Base-by-base conservation (phyloP, 2,113 vertebrate genomes). In the Engystomops pustulosus region DNA sequence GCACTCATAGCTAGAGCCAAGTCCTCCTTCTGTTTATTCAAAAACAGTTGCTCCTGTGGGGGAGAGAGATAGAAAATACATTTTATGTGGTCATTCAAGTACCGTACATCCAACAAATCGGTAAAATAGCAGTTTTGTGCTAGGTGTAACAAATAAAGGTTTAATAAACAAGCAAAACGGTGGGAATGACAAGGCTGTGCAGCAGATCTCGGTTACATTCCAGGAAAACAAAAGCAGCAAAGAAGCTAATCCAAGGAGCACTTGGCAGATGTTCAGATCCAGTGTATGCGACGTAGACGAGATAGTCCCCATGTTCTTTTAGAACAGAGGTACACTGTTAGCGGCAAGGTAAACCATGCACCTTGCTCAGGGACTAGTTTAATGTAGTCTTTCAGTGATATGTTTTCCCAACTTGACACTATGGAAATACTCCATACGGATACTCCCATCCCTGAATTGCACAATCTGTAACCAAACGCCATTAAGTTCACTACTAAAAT, bases 11-110 rank as follows among this genome's bases (percentile, higher is more conserved):
- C 95, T 6, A 87, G 70, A 85, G 98, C 96, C 87, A 99, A 88
- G 74, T 94, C 83, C 25, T 91, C 90, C 87, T 93, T 95, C 93
- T 99, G 98, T 79, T 88, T 92, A 17, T 89, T 86, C 44, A 95
- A 25, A 76, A 98, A 99, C 25, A 91, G 91, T 44, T 94, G 93
- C 53, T 98, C 98, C 98, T 99, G 84, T 6, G 87, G 53, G 27
- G 18, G 51, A n/a, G 8, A 78, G 12, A 41, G 55, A 62, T 30
- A 79, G 2, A 20, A 12, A 44, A 38, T 38, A n/a, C 8, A 58
- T 55, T 2, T 20, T 60, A 12, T 44, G 1, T n/a, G 15, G 11
- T 20, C 23, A 62, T n/a, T 36, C 6, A 23, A 15, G 38, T 45
- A 32, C 2, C 6, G 14, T 12, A 6, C 1, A 47, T 11, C 10